phyloP scores from a whole-genome alignment of 2,888 invertebrate genomes.

The Oasisia sp. region DNA sequence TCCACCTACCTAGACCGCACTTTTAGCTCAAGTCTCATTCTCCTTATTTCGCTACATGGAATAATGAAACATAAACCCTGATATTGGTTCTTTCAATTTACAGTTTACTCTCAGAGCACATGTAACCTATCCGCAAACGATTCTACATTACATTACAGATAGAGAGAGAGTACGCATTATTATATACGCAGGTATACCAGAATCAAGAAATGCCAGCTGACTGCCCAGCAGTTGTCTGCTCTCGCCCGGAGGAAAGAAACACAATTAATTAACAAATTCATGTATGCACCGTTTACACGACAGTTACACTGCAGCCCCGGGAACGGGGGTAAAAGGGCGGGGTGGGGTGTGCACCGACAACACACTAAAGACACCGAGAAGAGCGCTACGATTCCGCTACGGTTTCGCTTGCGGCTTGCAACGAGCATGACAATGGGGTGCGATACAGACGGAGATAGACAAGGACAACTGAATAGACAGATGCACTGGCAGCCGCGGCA shows the following conservation, averaged over 20 bases:
- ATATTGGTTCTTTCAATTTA: background rate
- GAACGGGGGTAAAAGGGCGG: background rate
- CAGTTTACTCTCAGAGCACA: background rate
- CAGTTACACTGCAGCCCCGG: slow-evolving; percentile 1
- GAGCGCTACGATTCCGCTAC: background rate
- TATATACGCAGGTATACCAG: slow-evolving; percentile 8
- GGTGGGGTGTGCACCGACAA: background rate
- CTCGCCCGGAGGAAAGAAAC: background rate
- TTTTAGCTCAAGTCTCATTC: slow-evolving; percentile 17
- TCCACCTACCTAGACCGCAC: slow-evolving; percentile 17
- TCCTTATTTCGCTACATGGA: slow-evolving; percentile 13
- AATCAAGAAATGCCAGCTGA: slow-evolving; percentile 13
- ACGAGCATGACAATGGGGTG: background rate
- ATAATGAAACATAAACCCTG: slow-evolving; percentile 14
- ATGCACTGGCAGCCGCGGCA: background rate
- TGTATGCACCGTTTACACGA: slow-evolving; percentile 4
- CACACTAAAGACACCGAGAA: background rate
- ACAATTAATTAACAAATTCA: slow-evolving; percentile 4
- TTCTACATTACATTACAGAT: background rate
- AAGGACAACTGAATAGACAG: slow-evolving; percentile 5
- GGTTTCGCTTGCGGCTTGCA: background rate
- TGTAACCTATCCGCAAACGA: background rate
- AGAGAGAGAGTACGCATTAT: background rate
- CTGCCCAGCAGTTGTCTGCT: background rate
- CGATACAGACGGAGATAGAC: background rate